Evolutionary conservation across 2,888 invertebrate genomes (phyloP).

Genomic region (Neoaliturus tenellus): DNA sequence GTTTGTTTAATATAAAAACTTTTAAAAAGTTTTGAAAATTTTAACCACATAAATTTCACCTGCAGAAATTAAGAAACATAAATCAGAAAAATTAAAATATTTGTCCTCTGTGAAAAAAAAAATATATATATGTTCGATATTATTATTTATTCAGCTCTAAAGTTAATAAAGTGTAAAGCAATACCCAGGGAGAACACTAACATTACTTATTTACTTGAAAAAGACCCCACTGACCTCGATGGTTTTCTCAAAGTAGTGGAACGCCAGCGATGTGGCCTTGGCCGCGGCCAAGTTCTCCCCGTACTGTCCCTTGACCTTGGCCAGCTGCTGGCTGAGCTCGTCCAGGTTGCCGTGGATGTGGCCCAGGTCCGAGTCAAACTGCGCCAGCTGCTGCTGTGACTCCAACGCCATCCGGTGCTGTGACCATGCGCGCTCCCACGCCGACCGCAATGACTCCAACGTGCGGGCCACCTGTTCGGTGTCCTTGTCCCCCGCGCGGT

Average conservation of each 20-base stretch:
- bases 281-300: constrained; percentile 84
- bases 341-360: constrained; percentile 84
- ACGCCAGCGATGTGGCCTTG: constrained; percentile 82
- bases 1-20: too few relatives aligned
- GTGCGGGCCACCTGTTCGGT: constrained; percentile 80
- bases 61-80: too few relatives aligned
- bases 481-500: constrained; percentile 80
- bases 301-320: constrained; percentile 80
- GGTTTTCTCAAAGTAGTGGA: constrained; percentile 86
- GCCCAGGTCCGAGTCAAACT: constrained; percentile 81
- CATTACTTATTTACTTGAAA: too few relatives aligned
- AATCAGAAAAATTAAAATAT: too few relatives aligned
- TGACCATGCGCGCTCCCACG: constrained; percentile 80
- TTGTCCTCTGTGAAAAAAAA: too few relatives aligned
- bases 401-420: constrained; percentile 78
- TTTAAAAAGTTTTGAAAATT: too few relatives aligned
- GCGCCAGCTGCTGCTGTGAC: constrained; percentile 79
- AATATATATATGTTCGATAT: too few relatives aligned
- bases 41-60: too few relatives aligned
- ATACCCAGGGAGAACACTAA: too few relatives aligned
- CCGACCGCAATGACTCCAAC: constrained; percentile 77
- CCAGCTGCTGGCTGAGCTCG: constrained; percentile 79
- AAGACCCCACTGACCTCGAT: constrained; percentile 82
- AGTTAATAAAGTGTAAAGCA: too few relatives aligned
- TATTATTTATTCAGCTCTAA: too few relatives aligned